Percentiles rank a stretch among this genome's conserved stretches.
phyloP scores from a whole-genome alignment of 2,113 vertebrate genomes.

The Pygoscelis adeliae region DNA sequence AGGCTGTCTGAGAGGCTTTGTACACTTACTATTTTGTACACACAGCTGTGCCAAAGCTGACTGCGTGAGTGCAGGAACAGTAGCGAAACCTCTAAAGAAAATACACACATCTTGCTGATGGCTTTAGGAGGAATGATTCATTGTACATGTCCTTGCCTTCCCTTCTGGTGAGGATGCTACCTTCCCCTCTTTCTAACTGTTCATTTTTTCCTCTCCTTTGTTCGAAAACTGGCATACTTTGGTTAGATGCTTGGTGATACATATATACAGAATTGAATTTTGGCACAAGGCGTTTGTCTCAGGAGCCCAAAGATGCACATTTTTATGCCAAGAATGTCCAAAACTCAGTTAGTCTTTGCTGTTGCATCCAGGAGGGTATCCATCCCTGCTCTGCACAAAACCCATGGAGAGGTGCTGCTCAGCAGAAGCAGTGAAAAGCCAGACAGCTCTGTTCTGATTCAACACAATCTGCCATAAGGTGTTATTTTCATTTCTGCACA shows the following conservation, averaged over 20 bases:
- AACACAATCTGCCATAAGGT: not conserved
- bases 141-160: not conserved
- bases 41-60: not conserved
- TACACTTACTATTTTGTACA: not conserved
- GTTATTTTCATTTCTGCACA: not conserved
- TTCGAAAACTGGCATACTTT: not conserved
- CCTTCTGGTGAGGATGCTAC: not conserved
- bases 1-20: not conserved
- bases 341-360: not conserved
- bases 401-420: not conserved
- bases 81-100: not conserved
- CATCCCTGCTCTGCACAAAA: not conserved
- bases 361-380: not conserved
- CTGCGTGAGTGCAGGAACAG: not conserved
- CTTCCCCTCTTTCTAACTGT: not conserved
- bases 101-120: not conserved
- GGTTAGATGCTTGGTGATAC: not conserved
- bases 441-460: not conserved
- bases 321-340: not conserved
- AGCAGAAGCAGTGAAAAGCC: not conserved
- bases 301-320: not conserved
- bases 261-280: not conserved
- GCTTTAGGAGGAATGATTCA: not conserved
- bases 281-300: not conserved
- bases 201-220: not conserved